Base-by-base conservation (phyloP, 2,888 invertebrate genomes). In the Agrilus biguttatus region DNA sequence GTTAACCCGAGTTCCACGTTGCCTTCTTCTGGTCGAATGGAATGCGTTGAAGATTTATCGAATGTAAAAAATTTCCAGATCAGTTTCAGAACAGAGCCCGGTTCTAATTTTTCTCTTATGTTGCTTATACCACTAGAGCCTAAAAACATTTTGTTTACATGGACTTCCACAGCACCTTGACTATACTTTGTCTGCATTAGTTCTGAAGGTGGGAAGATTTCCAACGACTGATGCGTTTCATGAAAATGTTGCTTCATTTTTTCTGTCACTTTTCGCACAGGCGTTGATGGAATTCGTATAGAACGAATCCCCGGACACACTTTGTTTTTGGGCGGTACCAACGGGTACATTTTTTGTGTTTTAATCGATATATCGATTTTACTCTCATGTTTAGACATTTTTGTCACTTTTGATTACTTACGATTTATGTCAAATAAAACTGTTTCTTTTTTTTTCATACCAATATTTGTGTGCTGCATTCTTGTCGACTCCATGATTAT, bases 121-220 rank as follows among this genome's bases (percentile, higher is more conserved):
- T 33, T 17, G 28, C 43, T 33, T 2, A 42, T 13, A 7, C 42
- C 47, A 17, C 34, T 17, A n/a, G 38, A n/a, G 10, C 45, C 43
- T 17, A 50, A 33, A 3, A 45, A 32, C 8, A 50, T 32, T 13
- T 36, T 38, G 23, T 46, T 45, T 5, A 50, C 28, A 33, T 40
- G 43, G 6, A 50, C 42, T 43, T 50, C 48, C 10, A 50, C 41
- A 38, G 49, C 49, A 44, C 48, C 44, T 38, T 46, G 46, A 6
- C 5, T 28, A 14, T 10, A 28, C 28, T 19, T 14, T 12, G 10
- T 37, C 2, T 44, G 35, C 13, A 33, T 13, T 14, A 44, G 13
- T 8, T 17, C 33, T 32, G 35, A 37, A 23, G 32, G 32, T 32
- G 38, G 19, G 1, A 34, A 17, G 2, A 4, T 10, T 3, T 28